These are phyloP conservation scores for Xestia sexstrigata DNA, from an alignment of 2,888 invertebrate species.

Conservation along the genomic window DNA sequence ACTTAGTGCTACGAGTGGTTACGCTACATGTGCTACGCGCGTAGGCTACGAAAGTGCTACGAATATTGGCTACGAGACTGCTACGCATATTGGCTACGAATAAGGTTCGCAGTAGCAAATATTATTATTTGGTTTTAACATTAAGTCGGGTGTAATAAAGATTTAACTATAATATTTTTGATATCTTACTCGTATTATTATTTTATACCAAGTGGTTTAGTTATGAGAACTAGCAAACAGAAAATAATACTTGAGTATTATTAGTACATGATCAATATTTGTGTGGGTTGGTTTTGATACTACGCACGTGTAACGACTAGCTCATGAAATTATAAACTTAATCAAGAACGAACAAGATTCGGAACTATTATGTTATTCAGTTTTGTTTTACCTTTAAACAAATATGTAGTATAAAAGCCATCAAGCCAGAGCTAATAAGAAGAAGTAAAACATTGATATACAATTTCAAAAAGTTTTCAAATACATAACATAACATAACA, in stretches of 20 bases:
- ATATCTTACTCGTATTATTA: no score
- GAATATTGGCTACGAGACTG: neutral
- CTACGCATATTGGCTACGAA: neutral
- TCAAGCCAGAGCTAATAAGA: neutral
- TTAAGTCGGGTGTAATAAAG: neutral
- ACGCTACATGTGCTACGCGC: constrained; percentile 27
- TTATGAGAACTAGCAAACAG: neutral
- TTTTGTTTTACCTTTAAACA: neutral
- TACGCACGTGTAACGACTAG: constrained; percentile 10
- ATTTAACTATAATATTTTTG: no score
- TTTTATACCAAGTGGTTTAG: no score
- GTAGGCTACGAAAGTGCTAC: neutral
- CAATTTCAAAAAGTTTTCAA: neutral
- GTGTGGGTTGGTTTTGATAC: neutral
- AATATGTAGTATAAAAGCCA: neutral
- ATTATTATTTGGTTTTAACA: neutral
- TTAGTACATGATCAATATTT: constrained; percentile 5
- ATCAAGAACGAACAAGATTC: neutral
- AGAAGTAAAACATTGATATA: neutral
- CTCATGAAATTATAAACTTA: neutral
- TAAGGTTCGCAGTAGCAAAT: neutral
- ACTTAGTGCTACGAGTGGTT: constrained; percentile 1
- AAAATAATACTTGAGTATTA: neutral
- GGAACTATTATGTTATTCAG: neutral
- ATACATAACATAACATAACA: no score